Evolutionary conservation across 2,888 invertebrate genomes (phyloP), one percentile per base, ranked within the genome.

Genomic region (Lumbricus terrestris): DNA sequence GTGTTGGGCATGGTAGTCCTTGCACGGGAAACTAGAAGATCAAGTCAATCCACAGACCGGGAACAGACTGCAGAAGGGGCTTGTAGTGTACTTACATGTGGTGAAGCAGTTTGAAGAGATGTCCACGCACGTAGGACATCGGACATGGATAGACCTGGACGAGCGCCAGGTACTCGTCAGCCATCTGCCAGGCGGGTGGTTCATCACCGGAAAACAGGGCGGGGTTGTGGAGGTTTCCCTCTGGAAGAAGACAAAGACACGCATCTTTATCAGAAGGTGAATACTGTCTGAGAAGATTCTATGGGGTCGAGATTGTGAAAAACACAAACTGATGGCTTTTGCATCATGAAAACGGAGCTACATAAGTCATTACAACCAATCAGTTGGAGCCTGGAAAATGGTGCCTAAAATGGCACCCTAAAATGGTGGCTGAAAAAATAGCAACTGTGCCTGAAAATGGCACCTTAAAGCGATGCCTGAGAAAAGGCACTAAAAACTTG

Each of bases 201-300:
- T 94, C 94, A 29, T 93, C 91, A 93, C 93, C 97, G 89, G 93
- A 93, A 93, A 98, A 99, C 91, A 99, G 95, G 20, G 97, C 97
- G n/a, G 99, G 99, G 95, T 99, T 99, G 94, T 98, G 97, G n/a
- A 99, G 96, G 95, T 97, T 98, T 0, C 99, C 99, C 95, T 99
- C 99, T 92, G 97, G 97, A 93, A 97, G 90, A 29, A 69, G 69
- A n/a, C n/a, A n/a, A 69, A 69, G n/a, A 29, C n/a, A 69, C 11
- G 69, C 18, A 23, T 69, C 11, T 69, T 69, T n/a, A 69, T 69
- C 69, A 23, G 23, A 29, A 6, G 8, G 0, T 1, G 69, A n/a
- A 69, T n/a, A 69, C 3, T 1, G 11, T n/a, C 8, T 8, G 11
- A 69, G 13, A 18, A 47, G 18, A 18, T 16, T 4, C 18, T 18